Percentiles rank a stretch among this genome's conserved stretches.
These are phyloP conservation scores for Notarius lentiginosus DNA, from an alignment of 2,113 vertebrate genomes.

Conservation along the genomic window DNA sequence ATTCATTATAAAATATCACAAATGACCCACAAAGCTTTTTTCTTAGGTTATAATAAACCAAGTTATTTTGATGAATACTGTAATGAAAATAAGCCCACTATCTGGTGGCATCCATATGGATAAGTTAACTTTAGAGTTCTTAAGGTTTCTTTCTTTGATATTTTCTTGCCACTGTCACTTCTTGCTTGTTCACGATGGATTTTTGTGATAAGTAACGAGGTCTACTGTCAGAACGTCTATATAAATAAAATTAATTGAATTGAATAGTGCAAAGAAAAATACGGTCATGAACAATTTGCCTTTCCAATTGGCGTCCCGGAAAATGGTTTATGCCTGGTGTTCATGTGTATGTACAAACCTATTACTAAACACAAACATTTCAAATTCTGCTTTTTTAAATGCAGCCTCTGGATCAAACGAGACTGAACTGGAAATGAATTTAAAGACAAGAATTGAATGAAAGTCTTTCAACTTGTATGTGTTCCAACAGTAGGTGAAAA, in stretches of 20 bases:
- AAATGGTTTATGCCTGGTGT: neutral
- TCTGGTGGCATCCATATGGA: neutral
- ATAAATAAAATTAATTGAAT: neutral
- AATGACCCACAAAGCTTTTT: neutral
- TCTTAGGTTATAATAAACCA: neutral
- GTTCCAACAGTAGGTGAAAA: neutral
- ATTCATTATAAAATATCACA: neutral
- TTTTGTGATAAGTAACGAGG: neutral
- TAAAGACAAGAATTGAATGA: neutral
- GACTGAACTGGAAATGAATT: neutral
- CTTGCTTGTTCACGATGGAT: neutral
- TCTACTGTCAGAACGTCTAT: neutral
- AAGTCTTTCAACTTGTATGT: neutral
- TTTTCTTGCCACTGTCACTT: neutral
- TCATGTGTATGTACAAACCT: neutral
- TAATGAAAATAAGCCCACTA: neutral
- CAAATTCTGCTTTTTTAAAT: neutral
- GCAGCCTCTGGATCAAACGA: neutral
- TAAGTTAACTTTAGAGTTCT: neutral
- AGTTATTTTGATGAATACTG: neutral
- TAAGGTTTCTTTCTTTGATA: neutral
- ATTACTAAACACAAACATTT: neutral
- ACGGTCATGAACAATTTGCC: neutral
- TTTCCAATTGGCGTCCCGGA: neutral
- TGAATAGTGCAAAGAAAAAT: neutral